A percentile compares a stretch with the other conserved stretches of the same genome.
These are phyloP conservation scores for Parnassius mnemosyne DNA, from an alignment of 2,888 invertebrate genomes.

Conservation along the genomic window DNA sequence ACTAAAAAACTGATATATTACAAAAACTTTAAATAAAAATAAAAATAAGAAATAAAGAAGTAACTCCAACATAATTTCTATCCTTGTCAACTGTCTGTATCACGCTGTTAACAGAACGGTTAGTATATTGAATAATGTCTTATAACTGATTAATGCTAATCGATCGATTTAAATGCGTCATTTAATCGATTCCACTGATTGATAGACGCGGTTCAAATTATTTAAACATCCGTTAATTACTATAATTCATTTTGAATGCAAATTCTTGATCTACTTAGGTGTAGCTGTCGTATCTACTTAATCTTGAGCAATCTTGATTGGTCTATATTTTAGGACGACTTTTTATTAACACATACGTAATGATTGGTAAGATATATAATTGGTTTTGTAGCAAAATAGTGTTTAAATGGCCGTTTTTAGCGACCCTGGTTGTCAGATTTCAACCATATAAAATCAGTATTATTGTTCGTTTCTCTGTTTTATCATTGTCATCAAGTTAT, in stretches of 20 bases:
- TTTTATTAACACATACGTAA: too few relatives aligned
- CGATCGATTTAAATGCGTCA: conserved; percentile 36
- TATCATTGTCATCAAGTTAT: too few relatives aligned
- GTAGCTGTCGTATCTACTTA: conserved; percentile 3
- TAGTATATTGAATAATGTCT: conserved; percentile 15
- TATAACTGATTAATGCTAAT: conserved; percentile 33
- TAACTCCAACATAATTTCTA: background rate
- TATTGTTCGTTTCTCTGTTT: too few relatives aligned
- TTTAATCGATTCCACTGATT: conserved; percentile 37
- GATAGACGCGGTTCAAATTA: conserved; percentile 29
- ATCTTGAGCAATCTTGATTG: conserved; percentile 15
- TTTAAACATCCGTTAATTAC: conserved; percentile 23
- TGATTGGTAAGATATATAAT: too few relatives aligned
- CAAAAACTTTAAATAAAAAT: background rate
- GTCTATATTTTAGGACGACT: conserved; percentile 9
- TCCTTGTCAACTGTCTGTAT: background rate
- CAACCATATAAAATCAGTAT: too few relatives aligned
- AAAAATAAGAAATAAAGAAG: background rate
- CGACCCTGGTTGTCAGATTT: too few relatives aligned
- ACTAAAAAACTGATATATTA: background rate
- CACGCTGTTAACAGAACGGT: conserved; percentile 15
- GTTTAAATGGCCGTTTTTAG: too few relatives aligned
- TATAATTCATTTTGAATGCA: conserved; percentile 13
- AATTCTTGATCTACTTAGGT: background rate
- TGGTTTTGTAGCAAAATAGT: too few relatives aligned